phyloP scores from a whole-genome alignment of 1,140 invertebrate genomes.

The Hycleus phaleratus region DNA sequence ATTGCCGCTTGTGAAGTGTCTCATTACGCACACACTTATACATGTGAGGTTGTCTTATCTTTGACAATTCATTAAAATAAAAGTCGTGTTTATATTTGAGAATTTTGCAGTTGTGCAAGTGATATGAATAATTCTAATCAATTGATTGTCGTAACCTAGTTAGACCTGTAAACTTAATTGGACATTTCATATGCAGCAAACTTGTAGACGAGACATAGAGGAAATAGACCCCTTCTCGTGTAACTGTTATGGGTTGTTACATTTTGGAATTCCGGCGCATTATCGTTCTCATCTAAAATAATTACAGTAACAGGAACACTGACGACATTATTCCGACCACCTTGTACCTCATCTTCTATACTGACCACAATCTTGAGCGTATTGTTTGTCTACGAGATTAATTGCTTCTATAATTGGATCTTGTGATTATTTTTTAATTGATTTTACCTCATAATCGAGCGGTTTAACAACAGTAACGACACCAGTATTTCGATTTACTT shows the following conservation, averaged over 20 bases:
- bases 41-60: too few relatives aligned
- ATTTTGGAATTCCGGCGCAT: constrained; percentile 71
- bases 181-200: too few relatives aligned
- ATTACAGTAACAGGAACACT: constrained; percentile 72
- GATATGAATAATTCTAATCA: too few relatives aligned
- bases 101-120: too few relatives aligned
- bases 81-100: too few relatives aligned
- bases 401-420: neutral
- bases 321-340: constrained; percentile 63
- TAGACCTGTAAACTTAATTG: too few relatives aligned
- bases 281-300: constrained; percentile 83
- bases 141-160: too few relatives aligned
- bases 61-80: too few relatives aligned
- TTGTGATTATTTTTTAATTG: neutral
- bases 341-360: constrained; percentile 64
- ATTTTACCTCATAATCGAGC: constrained; percentile 72
- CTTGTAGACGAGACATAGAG: too few relatives aligned
- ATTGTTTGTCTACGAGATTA: constrained; percentile 54
- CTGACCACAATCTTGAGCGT: constrained; percentile 68
- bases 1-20: too few relatives aligned
- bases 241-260: constrained; percentile 44
- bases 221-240: too few relatives aligned
- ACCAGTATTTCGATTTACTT: constrained; percentile 67
- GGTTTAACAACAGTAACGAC: constrained; percentile 68
- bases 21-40: too few relatives aligned